phyloP scores from a whole-genome alignment of 2,113 vertebrate genomes.

The Hucho hucho region DNA sequence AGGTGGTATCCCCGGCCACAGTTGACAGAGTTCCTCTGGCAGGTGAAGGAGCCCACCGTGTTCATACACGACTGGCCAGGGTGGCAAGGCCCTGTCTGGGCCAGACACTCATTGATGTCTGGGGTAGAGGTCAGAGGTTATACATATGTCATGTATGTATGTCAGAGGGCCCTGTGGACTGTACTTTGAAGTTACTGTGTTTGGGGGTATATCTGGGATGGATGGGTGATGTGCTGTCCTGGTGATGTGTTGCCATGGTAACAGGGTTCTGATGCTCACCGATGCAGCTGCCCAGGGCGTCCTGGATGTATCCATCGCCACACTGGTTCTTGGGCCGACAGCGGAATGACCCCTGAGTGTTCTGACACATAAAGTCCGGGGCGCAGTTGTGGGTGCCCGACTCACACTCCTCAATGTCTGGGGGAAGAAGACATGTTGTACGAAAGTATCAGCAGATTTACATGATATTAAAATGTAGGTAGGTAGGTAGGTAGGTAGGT shows the following conservation, averaged over 20 bases:
- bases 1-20: conserved; percentile 94
- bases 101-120: conserved; percentile 96
- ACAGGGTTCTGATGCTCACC: conserved; percentile 73
- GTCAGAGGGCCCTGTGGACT: too few relatives aligned
- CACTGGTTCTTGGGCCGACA: conserved; percentile 88
- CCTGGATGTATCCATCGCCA: conserved; percentile 88
- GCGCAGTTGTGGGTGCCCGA: conserved; percentile 92
- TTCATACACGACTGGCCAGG: conserved; percentile 87
- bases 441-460: background rate
- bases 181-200: too few relatives aligned
- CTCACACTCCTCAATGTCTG: conserved; percentile 86
- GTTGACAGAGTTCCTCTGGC: conserved; percentile 86
- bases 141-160: background rate
- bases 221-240: background rate
- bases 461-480: background rate
- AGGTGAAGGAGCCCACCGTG: conserved; percentile 86
- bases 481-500: too few relatives aligned
- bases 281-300: conserved; percentile 93
- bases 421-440: background rate
- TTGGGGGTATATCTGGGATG: too few relatives aligned
- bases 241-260: background rate
- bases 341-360: conserved; percentile 95
- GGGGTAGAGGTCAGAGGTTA: conserved; percentile 7
- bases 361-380: conserved; percentile 89
- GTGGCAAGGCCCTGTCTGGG: conserved; percentile 75